Evolutionary conservation across 64 coral and sea anemone genomes (phyloP).

Genomic region (Actinia tenebrosa): DNA sequence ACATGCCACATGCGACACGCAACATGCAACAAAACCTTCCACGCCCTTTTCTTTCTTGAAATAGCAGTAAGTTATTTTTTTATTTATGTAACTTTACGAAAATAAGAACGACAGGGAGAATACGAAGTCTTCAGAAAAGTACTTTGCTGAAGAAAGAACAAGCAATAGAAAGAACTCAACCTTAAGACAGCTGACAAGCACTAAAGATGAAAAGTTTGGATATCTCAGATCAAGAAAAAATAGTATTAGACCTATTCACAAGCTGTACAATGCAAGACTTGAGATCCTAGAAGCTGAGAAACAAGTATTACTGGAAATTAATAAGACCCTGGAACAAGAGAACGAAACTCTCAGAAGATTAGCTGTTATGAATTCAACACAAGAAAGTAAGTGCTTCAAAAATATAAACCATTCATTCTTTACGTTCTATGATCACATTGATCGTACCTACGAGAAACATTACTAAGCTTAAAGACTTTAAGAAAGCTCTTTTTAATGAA

Average conservation of each 20-base stretch:
- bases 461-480: too few relatives aligned
- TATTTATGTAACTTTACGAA: background rate
- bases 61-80: too few relatives aligned
- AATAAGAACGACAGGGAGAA: background rate
- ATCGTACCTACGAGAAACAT: too few relatives aligned
- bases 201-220: background rate
- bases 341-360: slow-evolving; percentile 18
- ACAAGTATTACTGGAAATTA: slow-evolving; percentile 14
- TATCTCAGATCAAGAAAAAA: background rate
- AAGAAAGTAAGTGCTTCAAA: background rate
- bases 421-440: too few relatives aligned
- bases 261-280: background rate
- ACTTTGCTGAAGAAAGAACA: too few relatives aligned
- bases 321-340: background rate
- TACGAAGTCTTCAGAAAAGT: background rate
- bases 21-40: too few relatives aligned
- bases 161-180: background rate
- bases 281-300: slow-evolving; percentile 1
- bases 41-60: too few relatives aligned
- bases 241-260: background rate
- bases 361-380: background rate
- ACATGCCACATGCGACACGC: too few relatives aligned
- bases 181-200: background rate
- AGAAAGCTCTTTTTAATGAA: too few relatives aligned
- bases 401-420: too few relatives aligned